These are phyloP conservation scores for Arctocebus calabarensis DNA, from an alignment of 2,797 vertebrate genomes.

Conservation along the genomic window DNA sequence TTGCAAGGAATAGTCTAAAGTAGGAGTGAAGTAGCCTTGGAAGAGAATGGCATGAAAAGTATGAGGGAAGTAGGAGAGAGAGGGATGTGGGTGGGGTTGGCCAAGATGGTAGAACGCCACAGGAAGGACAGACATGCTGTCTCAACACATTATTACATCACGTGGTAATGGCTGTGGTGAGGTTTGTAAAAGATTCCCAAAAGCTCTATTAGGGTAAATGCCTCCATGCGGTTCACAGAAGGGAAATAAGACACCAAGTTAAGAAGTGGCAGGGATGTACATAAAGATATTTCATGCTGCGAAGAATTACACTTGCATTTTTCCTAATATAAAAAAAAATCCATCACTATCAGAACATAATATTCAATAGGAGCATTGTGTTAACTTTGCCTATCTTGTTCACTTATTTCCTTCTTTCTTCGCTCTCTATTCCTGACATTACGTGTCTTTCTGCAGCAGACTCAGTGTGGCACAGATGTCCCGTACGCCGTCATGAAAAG, in stretches of 20 bases:
- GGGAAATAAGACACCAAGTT: background rate
- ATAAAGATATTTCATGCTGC: background rate
- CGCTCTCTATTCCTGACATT: constrained; percentile 68
- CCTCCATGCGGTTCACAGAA: background rate
- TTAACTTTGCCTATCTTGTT: constrained; percentile 62
- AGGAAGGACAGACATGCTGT: background rate
- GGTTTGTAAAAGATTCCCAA: background rate
- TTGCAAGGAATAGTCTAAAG: background rate
- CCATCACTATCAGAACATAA: constrained; percentile 38
- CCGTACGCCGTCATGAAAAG: constrained; percentile 81
- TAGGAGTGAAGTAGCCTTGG: background rate
- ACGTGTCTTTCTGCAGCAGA: constrained; percentile 77
- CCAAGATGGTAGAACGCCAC: background rate
- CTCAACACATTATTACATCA: background rate
- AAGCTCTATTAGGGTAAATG: background rate
- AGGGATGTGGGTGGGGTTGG: background rate
- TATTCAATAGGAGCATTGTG: constrained; percentile 64
- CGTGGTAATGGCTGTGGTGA: background rate
- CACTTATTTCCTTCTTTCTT: constrained; percentile 40
- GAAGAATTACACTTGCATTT: background rate
- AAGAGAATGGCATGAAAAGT: background rate
- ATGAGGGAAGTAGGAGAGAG: background rate
- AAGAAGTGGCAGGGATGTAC: background rate
- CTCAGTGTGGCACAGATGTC: constrained; percentile 83
- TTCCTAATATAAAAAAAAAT: background rate